Percentiles rank a stretch among this genome's conserved stretches.
These are phyloP conservation scores for Epirrhoe tristata DNA, from an alignment of 2,888 invertebrate genomes.

Conservation along the genomic window DNA sequence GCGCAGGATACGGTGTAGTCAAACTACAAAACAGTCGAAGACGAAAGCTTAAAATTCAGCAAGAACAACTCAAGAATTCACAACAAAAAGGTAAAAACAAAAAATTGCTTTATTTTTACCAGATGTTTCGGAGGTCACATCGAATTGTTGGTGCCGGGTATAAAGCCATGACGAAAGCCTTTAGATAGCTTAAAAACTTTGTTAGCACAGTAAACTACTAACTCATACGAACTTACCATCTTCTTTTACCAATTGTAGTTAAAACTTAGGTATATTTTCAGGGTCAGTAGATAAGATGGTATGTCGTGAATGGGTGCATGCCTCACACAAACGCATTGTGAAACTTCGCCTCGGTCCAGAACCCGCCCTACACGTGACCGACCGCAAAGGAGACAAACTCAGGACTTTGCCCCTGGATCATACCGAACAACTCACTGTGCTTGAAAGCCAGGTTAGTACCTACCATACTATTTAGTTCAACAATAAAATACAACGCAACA, in stretches of 20 bases:
- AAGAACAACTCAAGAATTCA: slow-evolving; percentile 87
- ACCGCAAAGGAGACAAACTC: slow-evolving; percentile 96
- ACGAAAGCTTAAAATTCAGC: slow-evolving; percentile 92
- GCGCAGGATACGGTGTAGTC: slow-evolving; percentile 96
- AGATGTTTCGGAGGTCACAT: no score
- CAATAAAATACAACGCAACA: no score
- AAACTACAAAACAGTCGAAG: slow-evolving; percentile 95
- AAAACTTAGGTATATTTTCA: slow-evolving; percentile 39
- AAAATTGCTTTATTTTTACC: no score
- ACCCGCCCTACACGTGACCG: slow-evolving; percentile 93
- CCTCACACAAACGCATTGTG: slow-evolving; percentile 94
- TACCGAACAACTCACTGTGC: slow-evolving; percentile 92
- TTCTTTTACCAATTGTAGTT: background rate
- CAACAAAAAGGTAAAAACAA: slow-evolving; percentile 76
- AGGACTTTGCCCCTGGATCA: slow-evolving; percentile 92
- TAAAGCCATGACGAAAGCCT: no score
- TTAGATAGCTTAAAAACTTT: no score
- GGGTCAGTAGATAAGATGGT: slow-evolving; percentile 96
- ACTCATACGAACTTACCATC: no score
- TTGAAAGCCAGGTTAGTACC: slow-evolving; percentile 91
- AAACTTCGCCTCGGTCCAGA: slow-evolving; percentile 96
- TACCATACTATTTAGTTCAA: background rate
- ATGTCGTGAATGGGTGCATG: slow-evolving; percentile 97
- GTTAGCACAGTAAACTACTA: no score
- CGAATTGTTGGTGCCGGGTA: no score